Conservation (phyloP, 2,888 invertebrate species). For the Aquatica leii region DNA sequence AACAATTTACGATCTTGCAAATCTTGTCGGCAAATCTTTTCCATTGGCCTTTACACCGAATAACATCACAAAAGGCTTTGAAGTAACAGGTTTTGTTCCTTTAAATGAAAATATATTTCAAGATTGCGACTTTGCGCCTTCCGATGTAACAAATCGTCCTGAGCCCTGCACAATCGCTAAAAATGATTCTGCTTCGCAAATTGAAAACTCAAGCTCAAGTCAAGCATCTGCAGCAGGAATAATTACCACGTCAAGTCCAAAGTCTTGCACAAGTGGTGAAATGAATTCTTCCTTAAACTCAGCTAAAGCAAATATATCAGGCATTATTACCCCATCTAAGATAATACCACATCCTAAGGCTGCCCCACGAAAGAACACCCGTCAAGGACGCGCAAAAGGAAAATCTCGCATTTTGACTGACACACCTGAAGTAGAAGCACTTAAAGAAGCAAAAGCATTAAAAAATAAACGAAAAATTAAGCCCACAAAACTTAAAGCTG, state of each 20-base stretch:
- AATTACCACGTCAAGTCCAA: background rate
- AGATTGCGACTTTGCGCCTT: background rate
- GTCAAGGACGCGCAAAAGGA: background rate
- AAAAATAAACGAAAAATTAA: too few relatives aligned
- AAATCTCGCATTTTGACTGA: background rate
- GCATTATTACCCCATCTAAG: too few relatives aligned
- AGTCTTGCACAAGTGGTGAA: background rate
- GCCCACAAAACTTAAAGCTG: background rate
- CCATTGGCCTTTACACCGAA: constrained; percentile 3
- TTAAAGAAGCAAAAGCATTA: background rate
- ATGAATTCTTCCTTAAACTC: background rate
- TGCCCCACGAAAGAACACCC: background rate
- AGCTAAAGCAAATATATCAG: too few relatives aligned
- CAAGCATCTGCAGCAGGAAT: background rate
- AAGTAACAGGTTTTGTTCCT: background rate
- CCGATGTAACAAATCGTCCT: constrained; percentile 3
- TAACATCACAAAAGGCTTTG: background rate
- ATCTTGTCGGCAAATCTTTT: constrained; percentile 11
- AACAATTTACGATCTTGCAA: constrained; percentile 9
- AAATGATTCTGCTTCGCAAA: background rate
- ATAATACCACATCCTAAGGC: background rate
- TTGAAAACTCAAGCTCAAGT: too few relatives aligned
- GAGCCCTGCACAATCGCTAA: background rate
- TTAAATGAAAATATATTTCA: background rate
- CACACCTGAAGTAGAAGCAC: background rate